Evolutionary conservation across 1,140 invertebrate genomes (phyloP), one percentile per base, ranked within the genome.

Genomic region (Ditylenchus dipsaci): DNA sequence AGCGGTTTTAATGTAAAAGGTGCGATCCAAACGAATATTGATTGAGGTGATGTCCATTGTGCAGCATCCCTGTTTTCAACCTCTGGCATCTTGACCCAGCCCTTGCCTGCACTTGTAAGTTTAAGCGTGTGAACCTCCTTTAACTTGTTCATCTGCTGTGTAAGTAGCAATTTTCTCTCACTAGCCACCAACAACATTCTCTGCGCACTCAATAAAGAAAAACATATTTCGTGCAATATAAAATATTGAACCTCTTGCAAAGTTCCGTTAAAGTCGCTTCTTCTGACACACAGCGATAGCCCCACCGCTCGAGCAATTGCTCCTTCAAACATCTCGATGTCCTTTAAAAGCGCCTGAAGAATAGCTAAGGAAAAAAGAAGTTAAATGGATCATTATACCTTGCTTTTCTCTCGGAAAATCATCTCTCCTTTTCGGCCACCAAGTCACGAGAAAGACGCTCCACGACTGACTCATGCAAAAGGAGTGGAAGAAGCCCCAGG

Each of bases 151-250:
- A 70, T 33, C 9, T 70, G 26, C 38, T 61, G 68, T 26, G 69
- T 58, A 38, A 70, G 49, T n/a, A 70, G 15, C n/a, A 65, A 21
- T 17, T 33, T n/a, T 19, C 68, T 67, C 17, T 70, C 68, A 30
- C 69, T 56, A 0, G 68, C 57, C 33, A 70, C 68, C 67, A 70
- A 56, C 19, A 70, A 56, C 53, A 59, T 65, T 7, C 68, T 47
- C 57, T 70, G 68, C 17, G 68, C 66, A 23, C 43, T 70, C n/a
- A 70, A 30, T 65, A 71, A 61, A 69, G 69, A 70, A 33, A 23
- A 42, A 61, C 15, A 69, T 19, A 11, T 68, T 38, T 67, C 17
- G 11, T 1, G 13, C 27, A 47, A 11, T 3, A 26, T 17, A 1
- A 69, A 30, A 66, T 67, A 11, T 38, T 29, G 9, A 65, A 67